phyloP scores from a whole-genome alignment of 2,113 vertebrate genomes.

The Festucalex cinctus region DNA sequence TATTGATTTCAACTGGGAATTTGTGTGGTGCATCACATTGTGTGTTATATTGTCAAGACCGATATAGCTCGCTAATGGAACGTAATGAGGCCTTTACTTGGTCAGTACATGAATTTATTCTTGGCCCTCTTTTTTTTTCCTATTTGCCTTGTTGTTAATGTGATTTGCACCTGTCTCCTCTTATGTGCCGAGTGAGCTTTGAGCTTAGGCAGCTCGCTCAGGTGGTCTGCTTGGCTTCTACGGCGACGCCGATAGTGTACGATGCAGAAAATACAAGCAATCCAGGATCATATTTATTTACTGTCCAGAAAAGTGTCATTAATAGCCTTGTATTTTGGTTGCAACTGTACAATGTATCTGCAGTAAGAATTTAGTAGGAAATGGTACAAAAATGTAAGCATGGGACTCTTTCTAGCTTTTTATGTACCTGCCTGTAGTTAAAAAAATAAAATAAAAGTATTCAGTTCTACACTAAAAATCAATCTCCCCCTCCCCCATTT shows the following conservation, averaged over 20 bases:
- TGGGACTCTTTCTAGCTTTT: too few relatives aligned
- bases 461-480: too few relatives aligned
- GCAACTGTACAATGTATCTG: too few relatives aligned
- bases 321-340: too few relatives aligned
- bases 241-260: background rate
- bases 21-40: constrained; percentile 21
- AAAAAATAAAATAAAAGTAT: too few relatives aligned
- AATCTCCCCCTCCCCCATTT: too few relatives aligned
- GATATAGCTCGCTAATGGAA: constrained; percentile 53
- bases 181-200: constrained; percentile 44
- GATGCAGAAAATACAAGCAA: background rate
- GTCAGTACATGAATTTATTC: constrained; percentile 55
- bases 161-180: constrained; percentile 76
- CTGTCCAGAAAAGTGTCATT: background rate
- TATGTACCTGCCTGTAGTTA: too few relatives aligned
- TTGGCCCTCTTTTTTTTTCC: constrained; percentile 43
- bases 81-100: constrained; percentile 56
- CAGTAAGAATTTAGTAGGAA: too few relatives aligned
- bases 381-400: too few relatives aligned
- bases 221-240: constrained; percentile 41
- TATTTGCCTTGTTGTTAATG: constrained; percentile 63
- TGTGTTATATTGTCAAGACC: constrained; percentile 49
- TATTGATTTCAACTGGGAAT: too few relatives aligned
- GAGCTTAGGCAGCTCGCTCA: constrained; percentile 65
- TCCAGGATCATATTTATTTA: background rate